phyloP scores from a whole-genome alignment of 1,140 invertebrate species.

The Drosophila leontia region DNA sequence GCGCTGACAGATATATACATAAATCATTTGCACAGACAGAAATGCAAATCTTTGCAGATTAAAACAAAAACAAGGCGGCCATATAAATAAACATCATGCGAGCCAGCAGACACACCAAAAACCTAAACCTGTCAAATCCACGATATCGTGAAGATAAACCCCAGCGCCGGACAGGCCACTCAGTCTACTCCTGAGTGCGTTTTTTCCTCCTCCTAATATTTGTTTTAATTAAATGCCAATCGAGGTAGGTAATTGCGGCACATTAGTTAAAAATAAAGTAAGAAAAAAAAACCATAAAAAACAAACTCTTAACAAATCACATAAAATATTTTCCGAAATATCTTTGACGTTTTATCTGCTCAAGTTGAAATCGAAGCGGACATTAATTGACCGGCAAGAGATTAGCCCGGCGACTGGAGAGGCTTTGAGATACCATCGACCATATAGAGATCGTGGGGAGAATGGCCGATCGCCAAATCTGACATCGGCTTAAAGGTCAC shows the following conservation, averaged over 20 bases:
- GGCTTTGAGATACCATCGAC: constrained; percentile 42
- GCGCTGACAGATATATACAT: constrained; percentile 51
- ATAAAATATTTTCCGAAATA: constrained; percentile 59
- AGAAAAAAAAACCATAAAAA: constrained; percentile 12
- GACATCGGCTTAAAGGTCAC: constrained; percentile 31
- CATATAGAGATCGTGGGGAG: constrained; percentile 41
- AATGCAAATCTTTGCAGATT: constrained; percentile 76
- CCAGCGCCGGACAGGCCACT: constrained; percentile 12
- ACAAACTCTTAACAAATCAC: constrained; percentile 28
- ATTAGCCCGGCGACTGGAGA: constrained; percentile 43
- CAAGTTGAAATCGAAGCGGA: constrained; percentile 72
- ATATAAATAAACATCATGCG: constrained; percentile 54
- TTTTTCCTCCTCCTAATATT: constrained; percentile 47
- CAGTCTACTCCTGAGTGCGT: constrained; percentile 38
- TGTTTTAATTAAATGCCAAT: constrained; percentile 79
- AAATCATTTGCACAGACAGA: constrained; percentile 75
- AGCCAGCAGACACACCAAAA: constrained; percentile 59
- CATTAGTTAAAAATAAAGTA: constrained; percentile 54
- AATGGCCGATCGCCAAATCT: constrained; percentile 31
- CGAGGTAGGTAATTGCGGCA: constrained; percentile 70
- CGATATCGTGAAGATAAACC: constrained; percentile 69
- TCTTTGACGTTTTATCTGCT: constrained; percentile 66
- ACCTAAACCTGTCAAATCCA: constrained; percentile 76
- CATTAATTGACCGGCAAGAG: constrained; percentile 70
- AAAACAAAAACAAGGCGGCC: constrained; percentile 66